phyloP scores from a whole-genome alignment of 1,140 invertebrate genomes.

The Aplysia californica region DNA sequence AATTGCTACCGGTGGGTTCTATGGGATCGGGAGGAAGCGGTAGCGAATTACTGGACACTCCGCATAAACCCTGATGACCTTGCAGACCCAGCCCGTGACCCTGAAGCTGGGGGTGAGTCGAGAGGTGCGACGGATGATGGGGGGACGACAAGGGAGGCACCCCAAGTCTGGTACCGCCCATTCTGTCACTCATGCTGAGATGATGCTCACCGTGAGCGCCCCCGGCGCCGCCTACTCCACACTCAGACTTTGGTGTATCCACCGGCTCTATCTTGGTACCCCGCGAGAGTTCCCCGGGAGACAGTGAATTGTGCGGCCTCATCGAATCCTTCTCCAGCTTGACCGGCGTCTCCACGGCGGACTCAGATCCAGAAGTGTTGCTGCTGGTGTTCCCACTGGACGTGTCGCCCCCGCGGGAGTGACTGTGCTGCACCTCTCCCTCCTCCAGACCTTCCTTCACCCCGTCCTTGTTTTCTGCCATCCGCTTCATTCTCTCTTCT shows the following conservation, averaged over 20 bases:
- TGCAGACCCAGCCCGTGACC: slow-evolving; percentile 17
- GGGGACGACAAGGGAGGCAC: too few relatives aligned
- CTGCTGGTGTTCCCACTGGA: slow-evolving; percentile 24
- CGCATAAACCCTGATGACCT: slow-evolving; percentile 18
- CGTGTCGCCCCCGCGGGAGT: background rate
- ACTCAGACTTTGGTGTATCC: slow-evolving; percentile 45
- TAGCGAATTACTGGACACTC: background rate
- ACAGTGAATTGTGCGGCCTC: slow-evolving; percentile 9
- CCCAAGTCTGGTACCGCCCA: slow-evolving; percentile 12
- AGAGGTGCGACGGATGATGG: slow-evolving; percentile 4
- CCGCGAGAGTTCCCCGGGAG: slow-evolving; percentile 30
- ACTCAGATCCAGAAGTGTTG: slow-evolving; percentile 24
- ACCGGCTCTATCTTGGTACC: slow-evolving; percentile 50
- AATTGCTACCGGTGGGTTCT: slow-evolving; percentile 38
- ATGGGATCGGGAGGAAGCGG: slow-evolving; percentile 1
- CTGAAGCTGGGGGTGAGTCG: slow-evolving; percentile 14
- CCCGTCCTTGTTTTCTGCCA: slow-evolving; percentile 32
- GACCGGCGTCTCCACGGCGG: slow-evolving; percentile 9
- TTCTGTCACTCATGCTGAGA: slow-evolving; percentile 6
- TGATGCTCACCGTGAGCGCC: background rate
- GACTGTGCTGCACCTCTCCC: slow-evolving; percentile 11
- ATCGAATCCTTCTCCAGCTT: slow-evolving; percentile 26
- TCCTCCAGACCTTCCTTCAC: slow-evolving; percentile 27
- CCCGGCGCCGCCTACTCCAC: slow-evolving; percentile 26
- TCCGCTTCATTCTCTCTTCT: slow-evolving; percentile 41